Evolutionary conservation across 1,140 invertebrate genomes (phyloP).

Genomic region (Cataglyphis hispanica): DNA sequence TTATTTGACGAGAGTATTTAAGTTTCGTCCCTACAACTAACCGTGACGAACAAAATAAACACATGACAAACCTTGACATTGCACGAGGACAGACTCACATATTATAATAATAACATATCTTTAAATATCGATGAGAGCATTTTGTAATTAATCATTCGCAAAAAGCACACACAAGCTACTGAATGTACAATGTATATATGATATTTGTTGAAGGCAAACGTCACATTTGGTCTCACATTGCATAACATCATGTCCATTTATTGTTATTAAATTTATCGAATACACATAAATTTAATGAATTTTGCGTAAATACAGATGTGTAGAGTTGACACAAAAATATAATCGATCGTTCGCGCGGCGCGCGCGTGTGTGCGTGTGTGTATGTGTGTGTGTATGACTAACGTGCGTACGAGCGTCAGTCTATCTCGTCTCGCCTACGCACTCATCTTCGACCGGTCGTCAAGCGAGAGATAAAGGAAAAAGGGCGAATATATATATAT

Average conservation of each 20-base stretch:
- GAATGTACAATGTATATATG: not conserved
- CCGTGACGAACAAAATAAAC: not conserved
- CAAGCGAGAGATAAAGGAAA: conserved; percentile 47
- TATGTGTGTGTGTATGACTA: conserved; percentile 25
- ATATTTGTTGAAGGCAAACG: conserved; percentile 21
- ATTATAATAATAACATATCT: not conserved
- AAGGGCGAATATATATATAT: conserved; percentile 10
- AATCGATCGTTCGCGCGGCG: conserved; percentile 31
- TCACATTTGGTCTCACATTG: not conserved
- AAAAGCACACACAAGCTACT: not conserved
- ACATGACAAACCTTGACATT: not conserved
- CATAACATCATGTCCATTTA: conserved; percentile 14
- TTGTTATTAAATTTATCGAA: conserved; percentile 5
- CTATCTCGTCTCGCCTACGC: conserved; percentile 32
- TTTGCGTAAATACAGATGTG: not conserved
- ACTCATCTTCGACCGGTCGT: conserved; percentile 32
- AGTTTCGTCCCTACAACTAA: not conserved
- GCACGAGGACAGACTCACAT: not conserved
- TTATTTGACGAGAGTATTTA: not conserved
- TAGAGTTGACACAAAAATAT: conserved; percentile 25
- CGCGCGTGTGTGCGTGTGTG: not conserved
- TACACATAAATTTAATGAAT: conserved; percentile 12
- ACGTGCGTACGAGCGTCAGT: conserved; percentile 23
- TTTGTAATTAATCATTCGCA: conserved; percentile 13
- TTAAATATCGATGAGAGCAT: not conserved